A percentile compares a stretch with the other conserved stretches of the same genome.
These are phyloP conservation scores for Drosophila equinoxialis DNA, from an alignment of 1,140 invertebrate species.

Conservation along the genomic window DNA sequence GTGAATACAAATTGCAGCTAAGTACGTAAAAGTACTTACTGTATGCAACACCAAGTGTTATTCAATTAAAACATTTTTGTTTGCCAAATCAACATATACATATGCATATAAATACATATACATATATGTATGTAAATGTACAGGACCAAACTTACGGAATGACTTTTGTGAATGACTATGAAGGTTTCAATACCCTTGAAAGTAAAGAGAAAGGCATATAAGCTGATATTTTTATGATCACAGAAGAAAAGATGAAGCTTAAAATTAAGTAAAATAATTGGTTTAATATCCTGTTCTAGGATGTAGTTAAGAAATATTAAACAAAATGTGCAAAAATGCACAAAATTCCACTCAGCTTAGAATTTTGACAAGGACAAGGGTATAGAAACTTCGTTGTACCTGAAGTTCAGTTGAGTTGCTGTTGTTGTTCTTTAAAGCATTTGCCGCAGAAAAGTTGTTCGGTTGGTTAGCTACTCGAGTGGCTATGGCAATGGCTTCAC, in stretches of 20 bases:
- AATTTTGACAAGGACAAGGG: background rate
- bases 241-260: too few relatives aligned
- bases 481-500: constrained; percentile 38
- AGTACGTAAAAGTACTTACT: constrained; percentile 5
- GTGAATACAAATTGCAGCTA: constrained; percentile 5
- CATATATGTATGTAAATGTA: background rate
- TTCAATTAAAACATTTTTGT: constrained; percentile 76
- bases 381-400: background rate
- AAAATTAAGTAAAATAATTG: too few relatives aligned
- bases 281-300: too few relatives aligned
- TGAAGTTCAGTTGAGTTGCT: background rate
- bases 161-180: constrained; percentile 63
- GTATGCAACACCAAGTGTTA: constrained; percentile 48
- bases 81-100: constrained; percentile 75
- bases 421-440: constrained; percentile 52
- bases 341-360: background rate
- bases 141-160: constrained; percentile 54
- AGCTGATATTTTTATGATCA: too few relatives aligned
- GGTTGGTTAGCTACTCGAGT: constrained; percentile 63
- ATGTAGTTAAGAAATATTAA: too few relatives aligned
- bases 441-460: constrained; percentile 65
- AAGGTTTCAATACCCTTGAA: background rate
- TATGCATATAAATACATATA: constrained; percentile 11
- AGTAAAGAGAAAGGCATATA: background rate
- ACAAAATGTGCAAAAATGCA: too few relatives aligned